Evolutionary conservation across 2,888 invertebrate genomes (phyloP), one percentile per base, ranked within the genome.

Genomic region (Petrolisthes manimaculis): DNA sequence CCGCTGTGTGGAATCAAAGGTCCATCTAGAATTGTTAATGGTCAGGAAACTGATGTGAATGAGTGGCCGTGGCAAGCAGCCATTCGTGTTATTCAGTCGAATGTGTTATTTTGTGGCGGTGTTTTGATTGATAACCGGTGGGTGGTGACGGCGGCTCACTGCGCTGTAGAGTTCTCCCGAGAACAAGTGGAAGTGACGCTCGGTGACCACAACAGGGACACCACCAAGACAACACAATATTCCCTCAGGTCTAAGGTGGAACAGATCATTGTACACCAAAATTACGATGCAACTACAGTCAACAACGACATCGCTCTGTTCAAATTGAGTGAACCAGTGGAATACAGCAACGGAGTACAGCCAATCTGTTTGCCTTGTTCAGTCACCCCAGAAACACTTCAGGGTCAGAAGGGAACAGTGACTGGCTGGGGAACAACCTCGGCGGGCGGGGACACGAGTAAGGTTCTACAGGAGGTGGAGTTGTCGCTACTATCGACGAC

Each of bases 221-320:
- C 71, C 18, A n/a, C n/a, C 37, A 53, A n/a, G 5, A 53, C 69
- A 14, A 84, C 82, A 18, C 56, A 51, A 4, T 83, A 24, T 69
- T 71, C 56, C 51, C 24, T 37, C 5, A 14, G 5, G 8, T 51
- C 84, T 5, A 14, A 21, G 4, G 51, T 89, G 5, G 71, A 53
- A 37, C 24, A 56, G 21, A 18, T 78, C 14, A 79, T 89, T 14
- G 14, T 53, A 0, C 86, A 89, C 54, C 82, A 84, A 14, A 56
- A 71, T 8, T 89, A 83, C 71, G 12, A 83, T 12, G 4, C 80
- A 6, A 8, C 12, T n/a, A 53, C 82, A 4, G 71, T 61, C 5
- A 71, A 84, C 37, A 83, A 89, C 77, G 90, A 91, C 77, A 91
- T 91, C 21, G 91, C 90, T 21, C 81, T 91, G 5, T 24, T 91